A percentile compares a stretch with the other conserved stretches of the same genome.
Conservation (phyloP, 2,797 vertebrate species). For the Morelia viridis region DNA sequence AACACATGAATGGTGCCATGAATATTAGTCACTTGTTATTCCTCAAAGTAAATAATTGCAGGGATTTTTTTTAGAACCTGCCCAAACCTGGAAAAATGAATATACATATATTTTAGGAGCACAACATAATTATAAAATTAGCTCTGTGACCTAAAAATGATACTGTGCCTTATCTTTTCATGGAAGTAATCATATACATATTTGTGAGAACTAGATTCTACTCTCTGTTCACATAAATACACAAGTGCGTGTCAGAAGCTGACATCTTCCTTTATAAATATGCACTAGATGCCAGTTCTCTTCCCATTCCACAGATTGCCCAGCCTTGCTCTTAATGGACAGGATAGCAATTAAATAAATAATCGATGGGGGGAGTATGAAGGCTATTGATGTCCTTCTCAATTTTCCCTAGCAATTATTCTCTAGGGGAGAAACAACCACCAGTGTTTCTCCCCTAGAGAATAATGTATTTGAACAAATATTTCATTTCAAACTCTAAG, state of each 20-base stretch:
- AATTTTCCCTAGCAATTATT: not conserved
- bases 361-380: not conserved
- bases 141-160: not conserved
- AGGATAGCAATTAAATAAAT: not conserved
- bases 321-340: not conserved
- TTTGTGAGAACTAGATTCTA: not conserved
- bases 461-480: not conserved
- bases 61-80: not conserved
- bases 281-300: not conserved
- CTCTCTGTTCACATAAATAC: not conserved
- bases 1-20: not conserved
- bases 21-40: not conserved
- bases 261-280: not conserved
- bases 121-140: not conserved
- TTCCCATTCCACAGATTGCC: not conserved
- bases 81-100: not conserved
- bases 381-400: not conserved
- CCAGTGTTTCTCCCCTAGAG: not conserved
- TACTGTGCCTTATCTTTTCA: not conserved
- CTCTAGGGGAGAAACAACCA: not conserved
- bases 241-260: not conserved
- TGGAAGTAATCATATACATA: not conserved
- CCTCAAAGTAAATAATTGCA: not conserved
- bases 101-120: not conserved
- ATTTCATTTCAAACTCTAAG: conserved; percentile 3